These are phyloP conservation scores for Syrista parreyssii DNA, from an alignment of 2,888 invertebrate species.

Conservation along the genomic window DNA sequence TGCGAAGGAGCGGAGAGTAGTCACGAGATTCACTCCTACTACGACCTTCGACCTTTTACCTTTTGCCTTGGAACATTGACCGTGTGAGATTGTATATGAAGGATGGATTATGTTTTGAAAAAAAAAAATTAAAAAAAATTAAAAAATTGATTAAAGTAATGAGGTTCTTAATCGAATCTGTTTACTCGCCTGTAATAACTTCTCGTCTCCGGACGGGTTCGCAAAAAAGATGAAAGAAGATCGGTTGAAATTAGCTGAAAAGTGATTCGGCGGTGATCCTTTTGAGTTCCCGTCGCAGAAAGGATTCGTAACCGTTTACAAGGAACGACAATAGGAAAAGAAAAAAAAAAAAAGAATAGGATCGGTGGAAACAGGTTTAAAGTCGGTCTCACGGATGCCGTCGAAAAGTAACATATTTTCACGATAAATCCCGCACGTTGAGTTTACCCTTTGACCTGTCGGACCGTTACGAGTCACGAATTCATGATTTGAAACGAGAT, in stretches of 20 bases:
- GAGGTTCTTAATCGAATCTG: background rate
- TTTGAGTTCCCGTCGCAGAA: background rate
- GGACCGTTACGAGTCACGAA: background rate
- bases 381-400: too few species aligned
- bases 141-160: background rate
- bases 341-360: background rate
- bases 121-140: too few species aligned
- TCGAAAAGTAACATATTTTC: background rate
- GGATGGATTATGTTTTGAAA: background rate
- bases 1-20: constrained; percentile 24
- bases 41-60: background rate
- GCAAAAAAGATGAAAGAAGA: background rate
- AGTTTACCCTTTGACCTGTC: background rate
- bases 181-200: background rate
- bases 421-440: background rate
- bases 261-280: background rate
- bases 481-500: background rate
- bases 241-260: background rate
- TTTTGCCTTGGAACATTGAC: background rate
- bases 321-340: background rate
- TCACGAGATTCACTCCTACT: background rate
- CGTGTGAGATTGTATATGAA: background rate
- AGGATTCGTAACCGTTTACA: background rate
- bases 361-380: background rate
- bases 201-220: background rate